Evolutionary conservation across 2,797 vertebrate species (phyloP), one percentile per base, ranked within the genome.

Genomic region (Lepidocolaptes lacrymiger): DNA sequence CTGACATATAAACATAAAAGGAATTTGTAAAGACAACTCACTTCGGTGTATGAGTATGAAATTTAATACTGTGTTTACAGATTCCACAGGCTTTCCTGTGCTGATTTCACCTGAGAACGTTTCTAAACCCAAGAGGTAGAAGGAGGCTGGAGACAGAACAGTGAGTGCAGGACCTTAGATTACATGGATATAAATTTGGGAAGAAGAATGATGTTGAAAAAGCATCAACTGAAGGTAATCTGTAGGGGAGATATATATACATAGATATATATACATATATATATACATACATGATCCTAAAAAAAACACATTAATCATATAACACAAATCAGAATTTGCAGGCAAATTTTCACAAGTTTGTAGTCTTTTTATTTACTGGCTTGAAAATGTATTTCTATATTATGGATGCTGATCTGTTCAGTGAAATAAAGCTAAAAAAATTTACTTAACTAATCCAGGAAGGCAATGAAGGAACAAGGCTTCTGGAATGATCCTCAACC

Each of bases 1-100:
- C 95, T 97, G 96, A 97, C 89, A 94, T 86, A 97, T 88, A 96
- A 97, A 96, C 91, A 97, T 95, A 95, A 97, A 96, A 96, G 71
- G 86, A 97, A 97, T 64, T 84, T 95, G 81, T 95, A 97, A 97
- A 96, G 89, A 97, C 96, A 97, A 71, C 82, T 73, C 95, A 77
- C 68, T 92, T 86, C 75, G 28, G 67, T 95, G 89, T 95, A 94
- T 44, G 44, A 73, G 30, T 36, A 89, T 93, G 56, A 64, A 71
- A 88, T 93, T 76, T 81, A 90, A 94, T 92, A 93, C 71, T 93
- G n/a, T 93, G 68, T 96, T 97, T 93, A 78, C 76, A 93, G 89
- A 79, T 91, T 94, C 62, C 68, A 72, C 27, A 82, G 84, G 22
- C 12, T 85, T 86, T 88, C 28, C 36, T 83, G 36, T 34, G 15